Percentiles rank a stretch among this genome's conserved stretches.
These are phyloP conservation scores for Sus scrofa DNA, from an alignment of 2,113 vertebrate species.

Conservation along the genomic window T2T-Sscrofa CM000826.6:20228001-20228500, in stretches of 20 bases:
- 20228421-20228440: slow-evolving; percentile 16
- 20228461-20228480: background rate
- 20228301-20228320: no score
- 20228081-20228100: slow-evolving; percentile 5
- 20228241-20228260: no score
- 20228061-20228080: slow-evolving; percentile 39
- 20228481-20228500: background rate
- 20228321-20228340: no score
- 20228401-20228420: no score
- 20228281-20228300: no score
- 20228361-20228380: no score
- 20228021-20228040: slow-evolving; percentile 50
- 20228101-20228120: background rate
- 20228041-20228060: background rate
- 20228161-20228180: background rate
- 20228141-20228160: slow-evolving; percentile 61
- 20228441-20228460: slow-evolving; percentile 28
- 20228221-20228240: no score
- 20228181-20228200: background rate
- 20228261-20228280: no score
- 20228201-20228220: no score
- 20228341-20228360: no score
- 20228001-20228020: slow-evolving; percentile 9
- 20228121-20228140: slow-evolving; percentile 34
- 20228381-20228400: no score